These are phyloP conservation scores for Pipistrellus nathusii DNA, from an alignment of 2,797 vertebrate genomes.

Conservation along the genomic window DNA sequence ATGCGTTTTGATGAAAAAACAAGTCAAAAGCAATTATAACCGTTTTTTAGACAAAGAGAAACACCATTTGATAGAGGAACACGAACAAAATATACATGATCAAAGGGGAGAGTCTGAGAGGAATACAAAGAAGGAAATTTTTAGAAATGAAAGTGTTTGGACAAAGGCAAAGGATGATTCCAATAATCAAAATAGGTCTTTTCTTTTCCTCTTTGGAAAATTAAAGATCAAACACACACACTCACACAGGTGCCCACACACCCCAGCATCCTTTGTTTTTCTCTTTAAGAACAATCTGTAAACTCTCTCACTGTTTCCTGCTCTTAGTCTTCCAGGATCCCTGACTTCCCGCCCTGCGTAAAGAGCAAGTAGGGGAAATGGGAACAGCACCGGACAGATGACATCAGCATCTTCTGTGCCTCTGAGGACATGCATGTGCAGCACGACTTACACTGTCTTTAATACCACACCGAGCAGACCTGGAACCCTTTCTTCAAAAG, in stretches of 20 bases:
- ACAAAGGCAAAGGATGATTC: constrained; percentile 64
- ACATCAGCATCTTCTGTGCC: background rate
- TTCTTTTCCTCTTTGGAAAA: constrained; percentile 45
- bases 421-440: background rate
- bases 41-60: constrained; percentile 73
- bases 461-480: background rate
- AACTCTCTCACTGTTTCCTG: constrained; percentile 59
- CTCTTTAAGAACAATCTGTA: constrained; percentile 69
- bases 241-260: background rate
- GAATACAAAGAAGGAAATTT: constrained; percentile 63
- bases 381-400: background rate
- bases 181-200: constrained; percentile 37
- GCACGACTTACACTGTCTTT: background rate
- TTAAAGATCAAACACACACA: constrained; percentile 49
- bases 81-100: constrained; percentile 57
- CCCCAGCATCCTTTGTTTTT: constrained; percentile 50
- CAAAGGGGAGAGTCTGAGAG: constrained; percentile 62
- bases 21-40: constrained; percentile 80
- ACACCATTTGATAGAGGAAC: constrained; percentile 63
- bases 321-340: constrained; percentile 10
- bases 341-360: constrained; percentile 32
- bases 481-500: background rate
- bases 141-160: constrained; percentile 64
- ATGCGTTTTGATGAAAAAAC: constrained; percentile 61
- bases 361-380: constrained; percentile 32